Evolutionary conservation across 2,797 vertebrate genomes (phyloP), one percentile per base, ranked within the genome.

Genomic region (Pagetopsis macropterus): DNA sequence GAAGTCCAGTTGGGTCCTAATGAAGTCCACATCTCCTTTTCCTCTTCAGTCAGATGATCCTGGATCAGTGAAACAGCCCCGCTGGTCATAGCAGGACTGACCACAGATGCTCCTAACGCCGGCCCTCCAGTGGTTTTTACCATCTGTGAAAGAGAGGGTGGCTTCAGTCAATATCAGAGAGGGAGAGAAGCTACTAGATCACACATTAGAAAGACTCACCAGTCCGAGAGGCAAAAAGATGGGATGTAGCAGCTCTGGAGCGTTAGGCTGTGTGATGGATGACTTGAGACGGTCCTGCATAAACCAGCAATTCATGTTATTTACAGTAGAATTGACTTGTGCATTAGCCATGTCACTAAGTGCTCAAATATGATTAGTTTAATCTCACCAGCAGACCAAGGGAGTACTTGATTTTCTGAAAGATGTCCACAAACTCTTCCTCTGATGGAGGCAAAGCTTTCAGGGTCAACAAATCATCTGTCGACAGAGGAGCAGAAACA

Each of bases 381-480:
- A 0, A 48, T 57, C 93, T 95, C 88, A 97, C 96, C 95, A 97
- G 89, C 54, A 97, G 88, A 78, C 94, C 91, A 82, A 97, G 85
- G 81, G 95, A 94, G 65, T 96, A 97, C 73, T 97, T 97, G 65
- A 96, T 93, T 85, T 97, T 97, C 90, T 95, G 95, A 66, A 95
- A 95, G 79, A 96, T 74, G 13, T 94, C 93, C 31, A 90, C 84
- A 89, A 95, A 97, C 45, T 96, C 95, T 5, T 92, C 91, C 62
- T 94, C 88, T 10, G 91, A 49, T 6, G 96, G 96, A 5, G 94
- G 94, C 49, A 52, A 76, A 5, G 94, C 94, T 70, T 94, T 91
- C 76, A 94, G 75, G 17, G 84, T 88, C 78, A 95, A 79, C 73
- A 96, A 71, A n/a, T 93, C 88, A 77, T 93, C 95, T 96, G 89